Evolutionary conservation across 2,888 invertebrate species (phyloP), one percentile per base, ranked within the genome.

Genomic region (Frankliniella fusca): DNA sequence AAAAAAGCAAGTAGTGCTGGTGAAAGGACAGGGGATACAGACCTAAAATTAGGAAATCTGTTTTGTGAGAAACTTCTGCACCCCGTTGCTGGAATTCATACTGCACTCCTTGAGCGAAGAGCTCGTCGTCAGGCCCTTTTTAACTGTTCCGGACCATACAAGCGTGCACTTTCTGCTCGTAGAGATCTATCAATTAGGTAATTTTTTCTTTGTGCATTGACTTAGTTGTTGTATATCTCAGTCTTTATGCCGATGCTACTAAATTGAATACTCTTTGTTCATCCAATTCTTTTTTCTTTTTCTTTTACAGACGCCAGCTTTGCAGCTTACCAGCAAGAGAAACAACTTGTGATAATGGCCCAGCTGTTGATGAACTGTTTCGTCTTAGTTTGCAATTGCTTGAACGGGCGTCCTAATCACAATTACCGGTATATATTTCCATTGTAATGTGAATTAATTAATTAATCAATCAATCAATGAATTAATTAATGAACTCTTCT

Each of bases 111-210:
- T 82, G 91, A 91, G 84, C 89, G 91, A 48, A 90, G 90, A 84
- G 90, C 90, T n/a, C 90, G 92, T 83, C 90, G 93, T 18, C 91
- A 91, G 81, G 90, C 89, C 80, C 86, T 94, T 5, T 90, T 95
- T 84, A 91, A 92, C 83, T 92, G 92, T 86, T 92, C 94, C 80
- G 94, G 94, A 27, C 92, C 93, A 80, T 93, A 92, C 85, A 93
- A 94, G 49, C 90, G 94, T 23, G 96, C 95, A 0, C 88, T 96
- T 81, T 94, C 94, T 85, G 95, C 96, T 11, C 90, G 95, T 27
- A 90, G 93, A 81, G 96, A 96, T 87, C 89, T 96, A 83, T 93
- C 93, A 49, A 90, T 96, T n/a, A 85, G 87, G 87, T 87, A 84
- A 84, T 81, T 82, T 15, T 38, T 70, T 38, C 27, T 20, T 18